Evolutionary conservation across 1,140 invertebrate genomes (phyloP), one percentile per base, ranked within the genome.

Genomic region (Drosophila pallidifrons): DNA sequence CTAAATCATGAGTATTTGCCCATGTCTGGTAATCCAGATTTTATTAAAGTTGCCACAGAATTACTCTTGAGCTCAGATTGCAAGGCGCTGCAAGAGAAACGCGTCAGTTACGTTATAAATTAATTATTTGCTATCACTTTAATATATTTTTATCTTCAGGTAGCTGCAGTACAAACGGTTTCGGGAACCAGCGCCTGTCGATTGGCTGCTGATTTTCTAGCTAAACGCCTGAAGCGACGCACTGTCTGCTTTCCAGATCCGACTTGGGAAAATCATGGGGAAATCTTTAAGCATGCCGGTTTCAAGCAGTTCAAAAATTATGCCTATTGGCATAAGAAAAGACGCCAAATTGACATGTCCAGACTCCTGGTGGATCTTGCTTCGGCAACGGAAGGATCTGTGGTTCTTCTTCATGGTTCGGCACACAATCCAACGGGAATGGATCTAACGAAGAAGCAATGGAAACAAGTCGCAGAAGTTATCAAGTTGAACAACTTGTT

Each of bases 391-490:
- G 96, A 98, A 85, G 96, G 96, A 58, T 96, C 98, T 3, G 96
- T 99, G 7, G 96, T 99, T 89, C 93, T 99, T 38, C 93, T 99
- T 0, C 99, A 99, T 93, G 98, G 98, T 6, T 99, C 99, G 94
- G 99, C 99, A 28, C 99, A 99, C 93, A 99, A 99, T 94, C 99
- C 99, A 8, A 99, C 99, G 49, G 99, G 99, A 63, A 98, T 99
- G 47, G 97, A 98, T 94, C 97, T 97, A 3, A 96, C 95, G 90
- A 95, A 95, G 41, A 97, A 98, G 73, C 97, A 99, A 93, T 99
- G 99, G 99, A 95, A 96, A 43, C 94, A 97, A 92, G 92, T 96
- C 4, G 95, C 95, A 0, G 61, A 93, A 87, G 86, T 96, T 0
- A 95, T 98, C n/a, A 98, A 98, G 89, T 94, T 96, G 51, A 95